Evolutionary conservation across 2,888 invertebrate species (phyloP), one percentile per base, ranked within the genome.

Genomic region (Zaprionus lineosus): DNA sequence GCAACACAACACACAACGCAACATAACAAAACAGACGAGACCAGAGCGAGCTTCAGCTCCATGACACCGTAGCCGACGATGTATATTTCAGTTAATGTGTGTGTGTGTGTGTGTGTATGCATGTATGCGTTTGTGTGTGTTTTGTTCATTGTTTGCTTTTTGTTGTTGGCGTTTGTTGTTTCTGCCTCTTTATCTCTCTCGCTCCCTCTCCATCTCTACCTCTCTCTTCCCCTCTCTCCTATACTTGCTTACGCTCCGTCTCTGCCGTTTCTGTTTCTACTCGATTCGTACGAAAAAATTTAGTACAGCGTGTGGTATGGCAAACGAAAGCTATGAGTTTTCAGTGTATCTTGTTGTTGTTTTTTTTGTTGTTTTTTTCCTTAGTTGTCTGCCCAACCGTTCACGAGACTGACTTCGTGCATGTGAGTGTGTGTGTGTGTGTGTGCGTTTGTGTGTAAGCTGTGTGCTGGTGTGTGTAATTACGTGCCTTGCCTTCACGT

Each of bases 241-340:
- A n/a, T n/a, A n/a, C n/a, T n/a, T n/a, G n/a, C n/a, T n/a, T n/a
- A n/a, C 18, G 26, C 48, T 28, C 19, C 29, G 48, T 40, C 41
- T 59, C 40, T 33, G 48, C 61, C 74, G 68, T 67, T 72, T 76
- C 64, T 57, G 64, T 81, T 84, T 72, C 76, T 81, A 65, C 81
- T 75, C 69, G 56, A 41, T 76, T 81, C 82, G 86, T 86, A 72
- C 48, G 69, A 81, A 84, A 71, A 87, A 85, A 85, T 87, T 83
- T 85, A 86, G 86, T 87, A 84, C 86, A 81, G 86, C 86, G 86
- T 81, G 63, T 81, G 85, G 86, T 87, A 88, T 86, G 86, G 84
- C 86, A 86, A 88, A 88, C 82, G 88, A 88, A 88, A 88, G 88
- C 88, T 87, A 88, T 86, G 72, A 86, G 88, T 85, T 81, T 81